Conservation (phyloP, 1,140 invertebrate species). For the Papilio polytes region DNA sequence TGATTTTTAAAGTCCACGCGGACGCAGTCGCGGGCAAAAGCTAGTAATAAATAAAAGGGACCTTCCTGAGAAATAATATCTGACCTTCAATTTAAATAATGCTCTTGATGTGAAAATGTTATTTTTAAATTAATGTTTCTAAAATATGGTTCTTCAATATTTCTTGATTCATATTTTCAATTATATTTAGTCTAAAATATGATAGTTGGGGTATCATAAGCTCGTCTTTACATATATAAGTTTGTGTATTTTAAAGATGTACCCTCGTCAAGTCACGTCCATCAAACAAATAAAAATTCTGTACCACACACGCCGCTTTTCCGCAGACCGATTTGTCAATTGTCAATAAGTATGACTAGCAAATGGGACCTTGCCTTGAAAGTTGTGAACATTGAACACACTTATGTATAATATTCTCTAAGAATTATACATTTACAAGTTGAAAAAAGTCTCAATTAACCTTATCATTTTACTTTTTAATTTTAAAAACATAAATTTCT, state of each 20-base stretch:
- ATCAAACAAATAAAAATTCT: conserved; percentile 63
- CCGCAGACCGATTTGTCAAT: conserved; percentile 69
- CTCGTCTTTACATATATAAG: neutral
- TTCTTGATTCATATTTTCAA: no score
- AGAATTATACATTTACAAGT: neutral
- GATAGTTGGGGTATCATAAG: neutral
- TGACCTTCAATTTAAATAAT: no score
- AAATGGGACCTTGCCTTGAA: conserved; percentile 50
- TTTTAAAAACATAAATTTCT: neutral
- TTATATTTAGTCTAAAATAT: neutral
- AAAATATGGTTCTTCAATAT: no score
- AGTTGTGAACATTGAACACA: conserved; percentile 42
- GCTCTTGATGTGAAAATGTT: no score
- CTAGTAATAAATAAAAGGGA: no score
- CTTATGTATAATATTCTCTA: neutral
- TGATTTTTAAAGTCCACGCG: no score
- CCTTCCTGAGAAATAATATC: no score
- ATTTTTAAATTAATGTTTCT: no score
- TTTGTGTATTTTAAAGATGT: conserved; percentile 44
- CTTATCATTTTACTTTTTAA: neutral
- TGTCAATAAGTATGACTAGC: conserved; percentile 61
- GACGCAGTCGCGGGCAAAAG: no score
- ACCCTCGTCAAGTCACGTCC: conserved; percentile 58
- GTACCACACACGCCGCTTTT: conserved; percentile 56
- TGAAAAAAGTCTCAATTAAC: neutral